Conservation (phyloP, 2,888 invertebrate species). For the Callyntrura guangdongensis region DNA sequence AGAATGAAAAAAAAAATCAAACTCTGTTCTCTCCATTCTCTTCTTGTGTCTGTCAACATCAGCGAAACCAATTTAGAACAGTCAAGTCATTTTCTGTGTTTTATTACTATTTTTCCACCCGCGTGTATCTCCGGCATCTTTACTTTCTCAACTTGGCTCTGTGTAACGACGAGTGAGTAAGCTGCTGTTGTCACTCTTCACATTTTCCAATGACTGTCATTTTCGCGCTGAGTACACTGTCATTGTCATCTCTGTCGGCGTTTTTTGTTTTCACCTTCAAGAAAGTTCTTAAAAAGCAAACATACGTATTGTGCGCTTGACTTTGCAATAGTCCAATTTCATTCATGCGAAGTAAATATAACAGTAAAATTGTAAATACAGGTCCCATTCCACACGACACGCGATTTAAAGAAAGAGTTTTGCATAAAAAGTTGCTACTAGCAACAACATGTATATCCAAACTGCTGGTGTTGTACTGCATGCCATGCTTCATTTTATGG, state of each 20-base stretch:
- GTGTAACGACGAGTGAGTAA: background rate
- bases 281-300: constrained; percentile 47
- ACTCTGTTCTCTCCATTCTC: constrained; percentile 10
- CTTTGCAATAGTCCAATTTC: background rate
- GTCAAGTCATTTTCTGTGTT: background rate
- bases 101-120: background rate
- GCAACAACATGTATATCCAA: too few species aligned
- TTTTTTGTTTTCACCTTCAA: background rate
- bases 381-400: too few species aligned
- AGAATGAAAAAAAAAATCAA: constrained; percentile 25
- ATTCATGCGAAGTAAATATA: too few species aligned
- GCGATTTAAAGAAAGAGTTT: too few species aligned
- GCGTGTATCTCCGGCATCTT: background rate
- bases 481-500: too few species aligned
- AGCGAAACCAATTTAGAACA: background rate
- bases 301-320: background rate
- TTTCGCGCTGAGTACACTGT: background rate
- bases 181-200: constrained; percentile 28
- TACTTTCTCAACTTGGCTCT: background rate
- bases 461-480: too few species aligned
- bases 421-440: too few species aligned
- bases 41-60: constrained; percentile 15
- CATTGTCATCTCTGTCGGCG: background rate
- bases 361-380: too few species aligned
- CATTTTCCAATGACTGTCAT: constrained; percentile 50